Percentiles rank a stretch among this genome's conserved stretches.
These are phyloP conservation scores for Numenius arquata DNA, from an alignment of 2,113 vertebrate genomes.

Conservation along the genomic window DNA sequence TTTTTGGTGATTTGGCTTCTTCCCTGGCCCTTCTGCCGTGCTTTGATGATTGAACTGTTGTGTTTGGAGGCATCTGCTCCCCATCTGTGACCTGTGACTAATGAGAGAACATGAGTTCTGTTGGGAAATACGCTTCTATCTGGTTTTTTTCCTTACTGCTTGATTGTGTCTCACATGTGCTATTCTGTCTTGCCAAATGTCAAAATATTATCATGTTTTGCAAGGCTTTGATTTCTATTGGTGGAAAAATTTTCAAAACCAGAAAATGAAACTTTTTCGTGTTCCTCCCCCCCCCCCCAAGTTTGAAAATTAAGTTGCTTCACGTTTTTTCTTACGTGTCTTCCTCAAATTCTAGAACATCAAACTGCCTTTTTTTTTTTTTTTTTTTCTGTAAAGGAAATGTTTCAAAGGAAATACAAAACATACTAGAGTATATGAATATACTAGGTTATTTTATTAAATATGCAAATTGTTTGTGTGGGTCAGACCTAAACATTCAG, in stretches of 20 bases:
- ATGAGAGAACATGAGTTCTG: neutral
- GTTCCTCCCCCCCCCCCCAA: fast-evolving
- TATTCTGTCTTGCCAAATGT: neutral
- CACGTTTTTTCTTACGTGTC: neutral
- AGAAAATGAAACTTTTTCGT: neutral
- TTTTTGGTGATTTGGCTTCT: neutral
- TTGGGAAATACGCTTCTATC: neutral
- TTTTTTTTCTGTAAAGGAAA: neutral
- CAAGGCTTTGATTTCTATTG: neutral
- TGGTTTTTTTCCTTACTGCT: neutral
- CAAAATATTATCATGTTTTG: neutral
- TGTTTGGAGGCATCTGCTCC: constrained; percentile 4
- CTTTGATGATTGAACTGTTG: neutral
- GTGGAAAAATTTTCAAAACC: neutral
- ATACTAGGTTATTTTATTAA: neutral
- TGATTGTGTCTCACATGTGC: neutral
- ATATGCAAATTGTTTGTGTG: neutral
- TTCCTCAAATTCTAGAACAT: neutral
- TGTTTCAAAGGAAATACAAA: neutral
- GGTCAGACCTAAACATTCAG: constrained; percentile 24
- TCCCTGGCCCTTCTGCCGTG: neutral
- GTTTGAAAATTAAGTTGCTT: neutral
- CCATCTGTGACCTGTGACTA: neutral
- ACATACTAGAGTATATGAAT: neutral
- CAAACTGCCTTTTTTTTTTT: neutral